Evolutionary conservation across 2,797 vertebrate species (phyloP), one percentile per base, ranked within the genome.

Genomic region (Chelon labrosus): DNA sequence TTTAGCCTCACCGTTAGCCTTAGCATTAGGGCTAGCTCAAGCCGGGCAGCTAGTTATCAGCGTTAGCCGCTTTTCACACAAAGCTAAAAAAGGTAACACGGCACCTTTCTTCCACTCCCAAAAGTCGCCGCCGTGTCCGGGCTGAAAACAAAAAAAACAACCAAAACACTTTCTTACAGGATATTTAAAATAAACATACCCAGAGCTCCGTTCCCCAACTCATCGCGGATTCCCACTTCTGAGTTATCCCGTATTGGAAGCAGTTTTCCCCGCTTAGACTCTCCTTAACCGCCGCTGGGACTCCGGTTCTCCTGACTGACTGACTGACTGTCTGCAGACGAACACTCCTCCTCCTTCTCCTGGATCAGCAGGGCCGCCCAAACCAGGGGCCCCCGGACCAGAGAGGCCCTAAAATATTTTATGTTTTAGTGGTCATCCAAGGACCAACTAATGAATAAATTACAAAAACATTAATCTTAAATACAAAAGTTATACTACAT

Each of bases 181-280:
- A 51, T 25, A 20, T 5, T 13, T 7, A 3, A 12, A 46, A 62
- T 5, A n/a, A 37, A 93, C 95, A 72, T 88, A 96, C 96, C 96
- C 96, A 96, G 60, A 96, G 94, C 88, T 96, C 95, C 77, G 95
- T 95, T 91, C 96, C 96, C 96, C 96, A 96, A 91, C 92, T 95
- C 96, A 96, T 96, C 22, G 91, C 89, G 93, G 86, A 77, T 27
- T 79, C 77, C 76, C 46, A 75, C 70, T 59, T 53, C 6, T 75
- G 82, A 85, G 65, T 90, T 89, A 55, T 85, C 84, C 89, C 86
- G 85, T 80, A 61, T 61, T 74, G 79, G 88, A 92, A 64, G 65
- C 77, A 79, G 83, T 92, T 80, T 91, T 85, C 77, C 79, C 91
- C 72, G 89, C 75, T 87, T 27, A 25, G 90, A 69, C 65, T 87